Base-by-base conservation (phyloP, 2,113 vertebrate species). In the Leptobrachium leishanense region DNA sequence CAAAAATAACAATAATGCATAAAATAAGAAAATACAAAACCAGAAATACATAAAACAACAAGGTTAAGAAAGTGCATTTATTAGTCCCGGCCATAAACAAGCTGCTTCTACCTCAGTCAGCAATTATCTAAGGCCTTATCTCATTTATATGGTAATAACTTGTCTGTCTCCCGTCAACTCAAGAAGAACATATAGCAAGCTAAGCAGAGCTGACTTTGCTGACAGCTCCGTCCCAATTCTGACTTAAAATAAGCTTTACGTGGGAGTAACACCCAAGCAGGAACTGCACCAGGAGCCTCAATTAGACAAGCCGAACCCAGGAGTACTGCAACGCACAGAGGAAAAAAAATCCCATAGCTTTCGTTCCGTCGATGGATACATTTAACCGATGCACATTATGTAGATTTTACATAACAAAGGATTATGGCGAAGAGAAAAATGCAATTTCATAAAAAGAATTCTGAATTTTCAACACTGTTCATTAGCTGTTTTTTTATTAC, bases 71-170 rank as follows among this genome's bases (percentile, higher is more conserved):
- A 9, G 3, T 64, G 63, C 1, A 5, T 80, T 84, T 82, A 82
- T 84, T 76, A 76, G 77, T 84, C 84, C 81, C 43, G 77, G 67
- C 71, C 81, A 84, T 4, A 75, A 74, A 74, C 77, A 78, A 75
- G 6, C 86, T 69, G 76, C 68, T 84, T 88, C 90, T 88, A 83
- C 88, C 91, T 89, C 85, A 84, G 87, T 20, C 82, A 50, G 83
- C 86, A 91, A 89, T 93, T 90, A 90, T 85, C 79, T 66, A 59
- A 86, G 86, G 79, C 85, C 84, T 88, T 82, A 88, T 92, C 88
- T 91, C 87, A 91, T 94, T 93, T 93, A 87, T 91, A 92, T 92
- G 92, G 85, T 91, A 92, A 93, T 92, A 84, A 82, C 86, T 84
- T 79, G 80, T 84, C 82, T 79, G 79, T 83, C 79, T 85, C 81